These are phyloP conservation scores for Malaclemys terrapin DNA, from an alignment of 2,113 vertebrate species.

Conservation along the genomic window DNA sequence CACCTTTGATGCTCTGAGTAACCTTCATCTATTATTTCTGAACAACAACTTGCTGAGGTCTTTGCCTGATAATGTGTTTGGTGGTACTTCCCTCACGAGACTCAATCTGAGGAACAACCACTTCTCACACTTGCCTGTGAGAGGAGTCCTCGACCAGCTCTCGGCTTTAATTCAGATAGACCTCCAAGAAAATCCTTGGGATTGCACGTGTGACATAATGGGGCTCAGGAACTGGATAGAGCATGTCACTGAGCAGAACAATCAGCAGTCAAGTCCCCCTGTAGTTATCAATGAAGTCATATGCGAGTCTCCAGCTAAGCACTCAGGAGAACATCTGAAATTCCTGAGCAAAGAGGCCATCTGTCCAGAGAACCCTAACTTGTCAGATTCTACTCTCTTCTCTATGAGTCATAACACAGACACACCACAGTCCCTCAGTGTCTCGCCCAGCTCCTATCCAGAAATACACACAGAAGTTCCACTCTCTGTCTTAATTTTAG, in stretches of 20 bases:
- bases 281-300: conserved; percentile 97
- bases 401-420: conserved; percentile 87
- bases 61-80: conserved; percentile 92
- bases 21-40: conserved; percentile 95
- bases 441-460: conserved; percentile 86
- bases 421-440: conserved; percentile 71
- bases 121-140: conserved; percentile 93
- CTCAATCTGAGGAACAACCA: conserved; percentile 98
- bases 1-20: conserved; percentile 92
- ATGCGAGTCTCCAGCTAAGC: conserved; percentile 94
- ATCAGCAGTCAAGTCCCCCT: conserved; percentile 85
- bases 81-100: conserved; percentile 93
- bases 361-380: conserved; percentile 89
- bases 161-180: conserved; percentile 98
- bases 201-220: conserved; percentile 95
- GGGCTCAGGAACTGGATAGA: conserved; percentile 98
- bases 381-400: conserved; percentile 81
- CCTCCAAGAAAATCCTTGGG: conserved; percentile 98
- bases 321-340: conserved; percentile 92
- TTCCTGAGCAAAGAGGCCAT: conserved; percentile 94
- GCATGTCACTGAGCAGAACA: conserved; percentile 72
- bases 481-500: conserved; percentile 95
- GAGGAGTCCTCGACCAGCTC: conserved; percentile 96
- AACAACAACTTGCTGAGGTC: conserved; percentile 96
- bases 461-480: conserved; percentile 94